Percentiles rank a stretch among this genome's conserved stretches.
Evolutionary conservation across 1,140 invertebrate species (phyloP).

Genomic region (Tetraneura akinire): DNA sequence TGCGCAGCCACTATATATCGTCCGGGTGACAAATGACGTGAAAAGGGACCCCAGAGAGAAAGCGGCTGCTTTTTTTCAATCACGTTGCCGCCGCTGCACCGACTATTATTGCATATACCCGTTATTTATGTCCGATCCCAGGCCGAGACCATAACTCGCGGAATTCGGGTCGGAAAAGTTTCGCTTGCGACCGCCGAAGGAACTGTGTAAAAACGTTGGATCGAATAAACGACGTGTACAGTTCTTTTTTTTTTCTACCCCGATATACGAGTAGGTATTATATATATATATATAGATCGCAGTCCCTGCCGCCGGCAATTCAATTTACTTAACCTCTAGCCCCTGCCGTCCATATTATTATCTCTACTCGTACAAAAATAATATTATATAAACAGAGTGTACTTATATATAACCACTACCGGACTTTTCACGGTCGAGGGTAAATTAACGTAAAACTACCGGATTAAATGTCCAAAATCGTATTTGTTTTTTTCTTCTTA

Average conservation of each 20-base stretch:
- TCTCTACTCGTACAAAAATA: no score
- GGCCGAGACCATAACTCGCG: slow-evolving; percentile 17
- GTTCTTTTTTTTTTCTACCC: neutral
- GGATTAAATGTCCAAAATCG: slow-evolving; percentile 29
- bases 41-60: slow-evolving; percentile 39
- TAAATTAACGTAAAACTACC: slow-evolving; percentile 29
- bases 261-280: no score
- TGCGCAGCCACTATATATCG: neutral
- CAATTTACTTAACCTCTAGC: slow-evolving; percentile 36
- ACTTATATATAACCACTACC: slow-evolving; percentile 23
- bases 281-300: no score
- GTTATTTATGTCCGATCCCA: slow-evolving; percentile 38
- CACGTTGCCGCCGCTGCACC: slow-evolving; percentile 2
- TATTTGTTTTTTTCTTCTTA: neutral
- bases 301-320: slow-evolving; percentile 21
- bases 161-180: slow-evolving; percentile 29
- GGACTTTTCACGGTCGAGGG: neutral
- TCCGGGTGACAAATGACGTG: slow-evolving; percentile 42
- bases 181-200: neutral
- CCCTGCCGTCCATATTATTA: no score
- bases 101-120: slow-evolving; percentile 45
- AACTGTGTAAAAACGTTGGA: slow-evolving; percentile 16
- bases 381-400: slow-evolving; percentile 13
- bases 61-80: slow-evolving; percentile 50
- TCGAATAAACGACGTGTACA: slow-evolving; percentile 30